Evolutionary conservation across 2,797 vertebrate genomes (phyloP).

Genomic region (Harpagifer antarcticus): DNA sequence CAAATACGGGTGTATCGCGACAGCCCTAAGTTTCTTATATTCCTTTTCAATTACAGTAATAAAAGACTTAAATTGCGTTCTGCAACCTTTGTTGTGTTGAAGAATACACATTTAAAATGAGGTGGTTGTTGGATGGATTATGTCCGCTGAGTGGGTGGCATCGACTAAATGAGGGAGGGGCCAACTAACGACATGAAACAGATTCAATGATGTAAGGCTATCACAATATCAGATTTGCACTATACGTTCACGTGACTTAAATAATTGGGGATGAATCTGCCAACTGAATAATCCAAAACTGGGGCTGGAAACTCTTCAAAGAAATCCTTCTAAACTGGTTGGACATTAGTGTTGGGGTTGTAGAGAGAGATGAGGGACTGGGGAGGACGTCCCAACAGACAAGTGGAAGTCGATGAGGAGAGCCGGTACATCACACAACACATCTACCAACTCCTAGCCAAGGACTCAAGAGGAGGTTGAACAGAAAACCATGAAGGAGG

Average conservation of each 20-base stretch:
- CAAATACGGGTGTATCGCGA: no score
- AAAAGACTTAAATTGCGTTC: neutral
- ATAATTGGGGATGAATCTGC: neutral
- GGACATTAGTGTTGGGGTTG: neutral
- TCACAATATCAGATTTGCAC: no score
- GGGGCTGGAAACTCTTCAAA: neutral
- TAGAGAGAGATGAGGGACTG: constrained; percentile 56
- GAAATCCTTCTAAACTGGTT: neutral
- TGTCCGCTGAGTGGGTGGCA: constrained; percentile 46
- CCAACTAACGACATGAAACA: constrained; percentile 3
- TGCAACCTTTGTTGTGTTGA: neutral
- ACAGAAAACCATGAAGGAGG: constrained; percentile 4
- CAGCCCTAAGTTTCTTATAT: neutral
- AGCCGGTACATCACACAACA: constrained; percentile 43
- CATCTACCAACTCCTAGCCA: constrained; percentile 28
- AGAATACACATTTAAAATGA: neutral
- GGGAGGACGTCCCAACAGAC: constrained; percentile 60
- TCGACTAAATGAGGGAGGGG: neutral
- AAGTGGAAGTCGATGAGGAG: constrained; percentile 47
- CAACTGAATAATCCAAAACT: constrained; percentile 1
- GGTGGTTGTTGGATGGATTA: neutral
- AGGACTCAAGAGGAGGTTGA: constrained; percentile 27
- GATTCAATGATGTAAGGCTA: neutral
- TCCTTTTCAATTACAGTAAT: neutral
- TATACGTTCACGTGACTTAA: no score